Base-by-base conservation (phyloP, 2,113 vertebrate species). In the Zonotrichia leucophrys region DNA sequence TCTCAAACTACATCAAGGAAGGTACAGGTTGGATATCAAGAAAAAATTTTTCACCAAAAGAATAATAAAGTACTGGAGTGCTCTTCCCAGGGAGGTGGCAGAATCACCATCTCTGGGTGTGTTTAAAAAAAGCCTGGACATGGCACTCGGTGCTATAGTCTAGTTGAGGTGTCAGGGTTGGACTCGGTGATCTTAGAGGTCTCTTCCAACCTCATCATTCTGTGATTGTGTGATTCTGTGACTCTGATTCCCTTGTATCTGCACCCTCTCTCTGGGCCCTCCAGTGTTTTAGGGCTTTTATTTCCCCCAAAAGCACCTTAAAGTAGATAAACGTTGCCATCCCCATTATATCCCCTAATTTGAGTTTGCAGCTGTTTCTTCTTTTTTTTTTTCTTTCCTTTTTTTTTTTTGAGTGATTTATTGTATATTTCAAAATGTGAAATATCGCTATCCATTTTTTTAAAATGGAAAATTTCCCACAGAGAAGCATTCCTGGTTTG, bases 391-490 rank as follows among this genome's bases (percentile, higher is more conserved):
- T 24, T 8, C 2, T 13, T 67, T 17, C 16, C 16, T 42, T 17
- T 42, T 42, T 21, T 47, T 52, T 52, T 52, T 60, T 56, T 5
- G 16, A 28, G 9, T 7, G 8, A 55, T 86, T 83, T 80, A 50
- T 37, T 55, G 15, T n/a, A 24, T 30, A n/a, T 75, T 92, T 72
- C 41, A 42, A 76, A 87, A 82, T 18, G 11, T 35, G 30, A 17
- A 67, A 30, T 88, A 41, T 31, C 0, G 0, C 5, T 55, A 70
- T 2, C 2, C 20, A 1, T 50, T 63, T 58, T 52, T 66, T 53
- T 80, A 20, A 2, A 91, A 84, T 27, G 37, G 37, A 78, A 84
- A 73, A 82, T 83, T 73, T 85, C 70, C 50, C 4, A 0, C 58
- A 18, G 30, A 76, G 23, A 72, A 94, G 27, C 13, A 14, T 79